Base-by-base conservation (phyloP, 2,797 vertebrate species). In the Tragopan temminckii region DNA sequence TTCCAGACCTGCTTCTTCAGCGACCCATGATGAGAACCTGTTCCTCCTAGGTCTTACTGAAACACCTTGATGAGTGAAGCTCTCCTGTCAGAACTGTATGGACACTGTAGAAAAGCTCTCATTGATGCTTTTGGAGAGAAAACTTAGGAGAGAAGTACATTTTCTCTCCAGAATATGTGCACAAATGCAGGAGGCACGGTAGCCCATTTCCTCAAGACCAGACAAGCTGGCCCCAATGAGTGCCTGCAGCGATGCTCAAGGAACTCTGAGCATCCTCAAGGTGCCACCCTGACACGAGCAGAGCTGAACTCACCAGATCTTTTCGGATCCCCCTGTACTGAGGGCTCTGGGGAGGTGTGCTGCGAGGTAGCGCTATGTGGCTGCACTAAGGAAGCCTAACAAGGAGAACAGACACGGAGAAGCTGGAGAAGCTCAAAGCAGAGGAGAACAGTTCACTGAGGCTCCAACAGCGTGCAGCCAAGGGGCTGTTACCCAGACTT, bases 371-470 rank as follows among this genome's bases (percentile, higher is more conserved):
- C 14, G 1, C 42, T 33, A 9, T 4, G 9, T 20, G 76, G 67
- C 79, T 62, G 89, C 62, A 20, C 48, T 33, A 29, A 4, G 63
- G 76, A 11, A 8, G 35, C 11, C 70, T 75, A 11, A 25, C 0
- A 3, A 42, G 58, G 68, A 71, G 40, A 45, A 11, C n/a, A 46
- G 85, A 31, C 85, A 46, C 2, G 0, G 74, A 80, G 55, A 53
- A 63, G 48, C 55, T 71, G 77, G 71, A 82, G 74, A 68, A 79
- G 68, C 55, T 79, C 77, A n/a, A 43, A 90, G 94, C 84, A 61
- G 61, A 80, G 76, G 61, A 77, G 36, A 1, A 8, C 45, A 33
- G 19, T 29, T 64, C 42, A 17, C 27, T 29, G 64, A 81, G 36
- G 31, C 71, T 92, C 64, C 45, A 27, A 45, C 67, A 58, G 59